These are phyloP conservation scores for Cynocephalus volans DNA, from an alignment of 2,113 vertebrate genomes.

Conservation along the genomic window DNA sequence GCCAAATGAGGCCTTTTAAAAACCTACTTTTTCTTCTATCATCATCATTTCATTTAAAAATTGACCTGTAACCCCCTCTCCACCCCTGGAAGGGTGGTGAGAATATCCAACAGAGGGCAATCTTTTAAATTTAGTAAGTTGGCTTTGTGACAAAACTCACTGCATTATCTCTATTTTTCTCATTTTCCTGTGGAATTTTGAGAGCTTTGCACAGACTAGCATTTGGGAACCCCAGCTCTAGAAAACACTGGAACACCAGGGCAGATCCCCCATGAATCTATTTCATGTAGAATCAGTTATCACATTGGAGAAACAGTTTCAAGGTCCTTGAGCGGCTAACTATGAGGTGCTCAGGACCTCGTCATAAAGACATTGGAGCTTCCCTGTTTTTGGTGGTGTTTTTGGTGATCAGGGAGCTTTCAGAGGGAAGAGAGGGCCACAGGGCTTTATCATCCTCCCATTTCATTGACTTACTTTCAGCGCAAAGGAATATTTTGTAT, in stretches of 20 bases:
- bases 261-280: neutral
- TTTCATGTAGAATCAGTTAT: neutral
- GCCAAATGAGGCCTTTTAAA: neutral
- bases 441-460: neutral
- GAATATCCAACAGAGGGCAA: neutral
- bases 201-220: neutral
- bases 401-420: neutral
- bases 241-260: neutral
- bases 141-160: neutral
- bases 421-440: neutral
- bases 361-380: neutral
- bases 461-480: neutral
- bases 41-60: neutral
- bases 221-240: neutral
- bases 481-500: neutral
- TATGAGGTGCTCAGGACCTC: neutral
- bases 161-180: neutral
- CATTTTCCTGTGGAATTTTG: neutral
- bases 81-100: neutral
- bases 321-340: neutral
- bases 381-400: neutral
- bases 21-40: neutral
- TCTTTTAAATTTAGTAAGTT: neutral
- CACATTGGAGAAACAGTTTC: neutral
- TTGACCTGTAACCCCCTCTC: neutral